A percentile compares a stretch with the other conserved stretches of the same genome.
Conservation (phyloP, 1,140 invertebrate species). For the Oedothorax gibbosus region DNA sequence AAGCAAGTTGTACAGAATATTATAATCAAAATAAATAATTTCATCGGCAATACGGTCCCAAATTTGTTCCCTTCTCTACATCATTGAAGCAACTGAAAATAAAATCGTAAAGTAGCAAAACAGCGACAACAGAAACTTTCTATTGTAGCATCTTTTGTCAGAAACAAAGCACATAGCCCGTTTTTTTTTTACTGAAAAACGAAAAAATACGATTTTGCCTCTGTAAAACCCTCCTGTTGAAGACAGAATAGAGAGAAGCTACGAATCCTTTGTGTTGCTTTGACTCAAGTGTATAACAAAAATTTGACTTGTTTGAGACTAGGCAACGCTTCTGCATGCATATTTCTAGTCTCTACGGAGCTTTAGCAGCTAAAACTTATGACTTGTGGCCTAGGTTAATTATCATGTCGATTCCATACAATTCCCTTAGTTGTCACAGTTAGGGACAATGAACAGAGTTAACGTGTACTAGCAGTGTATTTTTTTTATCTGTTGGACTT, state of each 20-base stretch:
- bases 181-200: constrained; percentile 21
- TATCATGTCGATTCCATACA: no score
- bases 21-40: constrained; percentile 34
- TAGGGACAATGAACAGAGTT: no score
- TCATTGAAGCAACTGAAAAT: constrained; percentile 12
- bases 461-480: no score
- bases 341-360: no score
- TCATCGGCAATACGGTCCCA: constrained; percentile 32
- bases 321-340: no score
- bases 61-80: constrained; percentile 4
- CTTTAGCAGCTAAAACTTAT: no score
- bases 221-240: constrained; percentile 46
- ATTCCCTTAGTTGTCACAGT: no score
- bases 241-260: constrained; percentile 46
- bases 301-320: no score
- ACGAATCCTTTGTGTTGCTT: no score
- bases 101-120: constrained; percentile 37
- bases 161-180: constrained; percentile 27
- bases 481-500: no score
- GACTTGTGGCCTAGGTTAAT: no score
- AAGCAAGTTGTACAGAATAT: background rate
- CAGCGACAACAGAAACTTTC: constrained; percentile 8
- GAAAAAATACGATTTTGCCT: constrained; percentile 51
- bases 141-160: constrained; percentile 44
- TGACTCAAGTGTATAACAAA: no score